Conservation (phyloP, 2,888 invertebrate species). For the Cosmia trapezina region DNA sequence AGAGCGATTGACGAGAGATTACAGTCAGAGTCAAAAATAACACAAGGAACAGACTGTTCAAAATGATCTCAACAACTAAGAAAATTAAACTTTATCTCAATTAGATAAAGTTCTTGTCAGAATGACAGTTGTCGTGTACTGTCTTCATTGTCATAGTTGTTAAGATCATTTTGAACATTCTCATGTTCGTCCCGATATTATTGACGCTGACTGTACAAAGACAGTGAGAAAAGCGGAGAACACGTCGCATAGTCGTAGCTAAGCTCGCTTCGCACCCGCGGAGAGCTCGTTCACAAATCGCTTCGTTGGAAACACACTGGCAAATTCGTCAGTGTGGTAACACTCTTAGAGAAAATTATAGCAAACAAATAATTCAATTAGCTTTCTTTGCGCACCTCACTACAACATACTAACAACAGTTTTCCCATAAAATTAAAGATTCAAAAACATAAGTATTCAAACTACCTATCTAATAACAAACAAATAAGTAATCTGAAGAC, state of each 20-base stretch:
- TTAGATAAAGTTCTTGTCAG: no score
- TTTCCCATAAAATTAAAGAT: background rate
- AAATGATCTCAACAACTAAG: no score
- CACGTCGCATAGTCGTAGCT: background rate
- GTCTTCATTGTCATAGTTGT: no score
- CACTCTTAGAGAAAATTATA: background rate
- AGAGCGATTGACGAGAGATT: background rate
- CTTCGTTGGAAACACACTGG: background rate
- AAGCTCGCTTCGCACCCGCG: no score
- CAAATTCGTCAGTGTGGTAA: background rate
- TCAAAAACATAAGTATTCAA: conserved; percentile 20
- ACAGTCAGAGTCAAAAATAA: no score
- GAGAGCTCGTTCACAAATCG: background rate
- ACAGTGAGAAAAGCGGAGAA: no score
- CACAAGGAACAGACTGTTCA: no score
- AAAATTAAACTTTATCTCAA: no score
- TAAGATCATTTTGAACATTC: no score
- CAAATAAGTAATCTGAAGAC: conserved; percentile 41
- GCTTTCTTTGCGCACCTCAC: background rate
- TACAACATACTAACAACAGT: background rate
- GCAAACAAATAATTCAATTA: background rate
- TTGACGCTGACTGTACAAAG: no score
- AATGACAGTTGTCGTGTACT: no score
- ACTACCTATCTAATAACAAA: conserved; percentile 26
- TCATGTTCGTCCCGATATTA: no score